A percentile compares a stretch with the other conserved stretches of the same genome.
Evolutionary conservation across 1,140 invertebrate species (phyloP).

Genomic region (Euura lappo): DNA sequence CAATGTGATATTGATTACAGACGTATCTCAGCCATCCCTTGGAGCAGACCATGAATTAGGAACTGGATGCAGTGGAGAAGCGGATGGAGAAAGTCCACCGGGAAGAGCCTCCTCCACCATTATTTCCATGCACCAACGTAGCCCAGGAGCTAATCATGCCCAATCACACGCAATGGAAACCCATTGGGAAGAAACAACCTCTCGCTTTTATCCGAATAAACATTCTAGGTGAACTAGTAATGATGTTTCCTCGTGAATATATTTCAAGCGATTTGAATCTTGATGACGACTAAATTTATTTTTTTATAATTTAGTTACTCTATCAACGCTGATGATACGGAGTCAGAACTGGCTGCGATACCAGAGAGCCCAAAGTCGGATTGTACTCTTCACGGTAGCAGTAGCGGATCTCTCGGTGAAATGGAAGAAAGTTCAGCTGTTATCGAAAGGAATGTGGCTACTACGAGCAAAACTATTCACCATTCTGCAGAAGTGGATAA

Average conservation of each 20-base stretch:
- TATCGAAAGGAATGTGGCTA: conserved; percentile 56
- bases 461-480: background rate
- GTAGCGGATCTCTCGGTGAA: conserved; percentile 64
- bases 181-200: conserved; percentile 71
- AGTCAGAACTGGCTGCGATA: conserved; percentile 86
- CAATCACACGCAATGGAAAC: conserved; percentile 69
- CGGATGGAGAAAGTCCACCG: conserved; percentile 57
- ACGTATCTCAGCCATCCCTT: conserved; percentile 77
- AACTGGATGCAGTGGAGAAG: conserved; percentile 54
- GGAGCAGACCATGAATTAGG: conserved; percentile 69
- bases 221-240: conserved; percentile 38
- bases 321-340: conserved; percentile 81
- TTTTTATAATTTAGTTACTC: conserved; percentile 65
- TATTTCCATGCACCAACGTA: conserved; percentile 49
- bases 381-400: conserved; percentile 77
- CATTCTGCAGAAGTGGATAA: background rate
- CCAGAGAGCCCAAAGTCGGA: conserved; percentile 87
- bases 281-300: too few species aligned
- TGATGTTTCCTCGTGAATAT: too few species aligned
- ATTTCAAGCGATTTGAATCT: too few species aligned
- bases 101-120: conserved; percentile 39
- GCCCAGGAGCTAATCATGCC: conserved; percentile 42
- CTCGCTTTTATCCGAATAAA: conserved; percentile 50
- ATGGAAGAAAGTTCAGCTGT: conserved; percentile 46
- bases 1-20: conserved; percentile 47